These are phyloP conservation scores for Napeogenes inachia DNA, from an alignment of 2,888 invertebrate genomes.

Conservation along the genomic window DNA sequence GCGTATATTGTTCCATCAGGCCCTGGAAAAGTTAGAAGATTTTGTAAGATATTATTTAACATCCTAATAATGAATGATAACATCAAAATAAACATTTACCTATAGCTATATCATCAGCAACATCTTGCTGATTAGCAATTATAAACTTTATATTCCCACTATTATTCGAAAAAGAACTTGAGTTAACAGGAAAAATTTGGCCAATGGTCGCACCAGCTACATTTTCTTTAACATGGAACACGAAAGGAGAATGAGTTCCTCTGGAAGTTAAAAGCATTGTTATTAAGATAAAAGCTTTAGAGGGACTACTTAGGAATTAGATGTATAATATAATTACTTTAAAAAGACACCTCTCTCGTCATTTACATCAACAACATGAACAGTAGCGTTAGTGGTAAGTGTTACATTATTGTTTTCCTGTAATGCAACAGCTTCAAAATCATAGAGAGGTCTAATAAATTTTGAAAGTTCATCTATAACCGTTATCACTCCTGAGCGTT, in stretches of 20 bases:
- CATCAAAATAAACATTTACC: conserved; percentile 53
- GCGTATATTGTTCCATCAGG: conserved; percentile 89
- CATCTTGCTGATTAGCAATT: conserved; percentile 90
- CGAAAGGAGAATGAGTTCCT: conserved; percentile 83
- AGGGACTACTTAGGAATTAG: conserved; percentile 15
- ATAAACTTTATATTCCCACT: conserved; percentile 81
- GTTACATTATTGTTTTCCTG: conserved; percentile 79
- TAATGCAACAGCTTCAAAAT: conserved; percentile 90
- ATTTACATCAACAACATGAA: conserved; percentile 88
- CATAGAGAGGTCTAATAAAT: conserved; percentile 82
- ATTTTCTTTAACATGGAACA: conserved; percentile 88
- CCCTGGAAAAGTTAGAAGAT: conserved; percentile 38
- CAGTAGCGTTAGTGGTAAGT: conserved; percentile 88
- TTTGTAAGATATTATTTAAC: background rate
- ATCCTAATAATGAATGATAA: background rate
- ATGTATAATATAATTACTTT: conserved; percentile 59
- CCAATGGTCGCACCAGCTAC: conserved; percentile 84
- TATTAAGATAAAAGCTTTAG: conserved; percentile 28
- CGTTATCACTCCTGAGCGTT: conserved; percentile 90
- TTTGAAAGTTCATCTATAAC: conserved; percentile 86
- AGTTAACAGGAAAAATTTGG: conserved; percentile 80
- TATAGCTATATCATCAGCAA: conserved; percentile 86
- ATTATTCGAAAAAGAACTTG: conserved; percentile 51
- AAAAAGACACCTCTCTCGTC: conserved; percentile 82
- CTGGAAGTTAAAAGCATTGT: conserved; percentile 56